Evolutionary conservation across 2,888 invertebrate species (phyloP).

Genomic region (Lasioglossum pauxillum): DNA sequence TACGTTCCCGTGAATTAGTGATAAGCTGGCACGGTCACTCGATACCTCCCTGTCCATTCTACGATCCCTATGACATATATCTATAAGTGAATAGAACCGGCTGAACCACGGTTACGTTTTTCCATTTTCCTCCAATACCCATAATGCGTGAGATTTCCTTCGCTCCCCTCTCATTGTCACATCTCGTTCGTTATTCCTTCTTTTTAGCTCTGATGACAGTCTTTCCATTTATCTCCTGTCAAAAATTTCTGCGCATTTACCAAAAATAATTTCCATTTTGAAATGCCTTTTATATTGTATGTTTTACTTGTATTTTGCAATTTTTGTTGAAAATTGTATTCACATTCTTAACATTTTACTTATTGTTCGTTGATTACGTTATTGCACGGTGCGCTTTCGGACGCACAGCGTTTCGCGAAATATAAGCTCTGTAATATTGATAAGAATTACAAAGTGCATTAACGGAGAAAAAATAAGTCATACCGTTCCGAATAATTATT

Average conservation of each 20-base stretch:
- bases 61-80: constrained; percentile 68
- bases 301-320: too few species aligned
- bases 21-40: constrained; percentile 78
- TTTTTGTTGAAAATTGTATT: too few species aligned
- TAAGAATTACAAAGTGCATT: neutral
- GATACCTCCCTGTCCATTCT: constrained; percentile 70
- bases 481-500: neutral
- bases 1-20: constrained; percentile 81
- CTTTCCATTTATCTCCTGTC: neutral
- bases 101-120: constrained; percentile 60
- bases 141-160: constrained; percentile 69
- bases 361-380: neutral
- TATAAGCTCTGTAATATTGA: neutral
- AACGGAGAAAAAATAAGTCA: neutral
- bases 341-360: neutral
- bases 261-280: neutral
- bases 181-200: constrained; percentile 39
- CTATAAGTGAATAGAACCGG: constrained; percentile 63
- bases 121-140: constrained; percentile 58
- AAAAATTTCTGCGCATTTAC: neutral
- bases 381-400: neutral
- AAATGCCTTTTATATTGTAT: neutral
- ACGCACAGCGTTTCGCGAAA: neutral
- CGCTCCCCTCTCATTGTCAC: constrained; percentile 40
- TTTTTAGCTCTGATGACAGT: neutral